Evolutionary conservation across 2,797 vertebrate genomes (phyloP).

Genomic region (Urophycis tenuis): DNA sequence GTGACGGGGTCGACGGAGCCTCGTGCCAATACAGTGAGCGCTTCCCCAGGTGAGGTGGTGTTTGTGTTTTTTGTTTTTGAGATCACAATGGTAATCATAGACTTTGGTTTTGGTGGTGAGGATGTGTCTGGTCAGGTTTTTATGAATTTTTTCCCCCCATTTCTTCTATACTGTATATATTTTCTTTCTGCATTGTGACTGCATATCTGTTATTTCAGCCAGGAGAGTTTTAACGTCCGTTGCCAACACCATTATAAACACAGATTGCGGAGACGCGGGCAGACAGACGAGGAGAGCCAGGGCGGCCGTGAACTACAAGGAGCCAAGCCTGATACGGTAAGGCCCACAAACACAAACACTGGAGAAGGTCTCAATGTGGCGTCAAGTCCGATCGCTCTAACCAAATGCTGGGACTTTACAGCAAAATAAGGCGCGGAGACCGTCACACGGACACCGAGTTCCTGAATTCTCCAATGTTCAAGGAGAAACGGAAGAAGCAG

Average conservation of each 20-base stretch:
- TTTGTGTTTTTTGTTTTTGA: background rate
- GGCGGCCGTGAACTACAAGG: constrained; percentile 62
- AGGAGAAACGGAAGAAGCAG: constrained; percentile 48
- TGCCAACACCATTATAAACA: constrained; percentile 55
- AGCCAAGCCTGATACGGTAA: constrained; percentile 66
- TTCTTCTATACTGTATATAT: no score
- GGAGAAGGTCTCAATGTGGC: background rate
- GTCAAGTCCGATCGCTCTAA: background rate
- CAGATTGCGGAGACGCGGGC: constrained; percentile 17
- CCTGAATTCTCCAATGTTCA: constrained; percentile 64
- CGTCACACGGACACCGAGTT: constrained; percentile 62
- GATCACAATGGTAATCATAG: background rate
- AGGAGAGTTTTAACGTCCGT: constrained; percentile 52
- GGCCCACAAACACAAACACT: constrained; percentile 1
- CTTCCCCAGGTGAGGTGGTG: constrained; percentile 49
- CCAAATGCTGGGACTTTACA: constrained; percentile 33
- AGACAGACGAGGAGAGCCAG: constrained; percentile 45
- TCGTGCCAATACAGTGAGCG: background rate
- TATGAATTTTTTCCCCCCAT: no score
- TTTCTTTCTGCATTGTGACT: no score
- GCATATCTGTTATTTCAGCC: constrained; percentile 23
- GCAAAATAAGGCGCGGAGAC: constrained; percentile 74
- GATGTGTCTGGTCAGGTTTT: no score
- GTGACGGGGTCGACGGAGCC: constrained; percentile 22
- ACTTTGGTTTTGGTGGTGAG: background rate